Evolutionary conservation across 2,888 invertebrate genomes (phyloP).

Genomic region (Sicus ferrugineus): DNA sequence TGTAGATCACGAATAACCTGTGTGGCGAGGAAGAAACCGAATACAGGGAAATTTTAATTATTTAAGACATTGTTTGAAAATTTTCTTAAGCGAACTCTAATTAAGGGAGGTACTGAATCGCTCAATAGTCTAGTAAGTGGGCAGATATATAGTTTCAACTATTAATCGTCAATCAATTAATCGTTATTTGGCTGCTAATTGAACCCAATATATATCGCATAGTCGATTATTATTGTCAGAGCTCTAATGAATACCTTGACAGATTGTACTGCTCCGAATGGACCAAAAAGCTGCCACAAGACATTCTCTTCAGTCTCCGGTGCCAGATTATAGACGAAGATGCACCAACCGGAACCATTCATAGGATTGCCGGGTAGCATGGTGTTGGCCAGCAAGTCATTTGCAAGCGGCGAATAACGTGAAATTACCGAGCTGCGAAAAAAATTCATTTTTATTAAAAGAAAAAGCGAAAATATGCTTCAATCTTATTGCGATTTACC

Average conservation of each 20-base stretch:
- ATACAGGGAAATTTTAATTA: background rate
- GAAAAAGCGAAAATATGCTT: background rate
- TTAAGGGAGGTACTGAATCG: too few relatives aligned
- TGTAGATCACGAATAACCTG: constrained; percentile 90
- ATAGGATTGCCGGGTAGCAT: constrained; percentile 86
- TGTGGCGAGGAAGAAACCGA: background rate
- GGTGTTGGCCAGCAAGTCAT: constrained; percentile 78
- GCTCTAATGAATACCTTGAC: constrained; percentile 98
- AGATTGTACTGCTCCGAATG: constrained; percentile 96
- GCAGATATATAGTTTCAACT: too few relatives aligned
- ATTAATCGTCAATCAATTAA: background rate
- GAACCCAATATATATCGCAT: background rate
- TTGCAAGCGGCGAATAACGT: constrained; percentile 86
- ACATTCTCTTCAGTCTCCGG: constrained; percentile 96
- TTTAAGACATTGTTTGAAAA: background rate
- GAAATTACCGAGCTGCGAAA: constrained; percentile 61
- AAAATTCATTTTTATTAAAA: constrained; percentile 1
- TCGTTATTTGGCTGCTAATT: background rate
- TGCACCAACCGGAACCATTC: constrained; percentile 80
- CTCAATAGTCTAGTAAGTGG: too few relatives aligned
- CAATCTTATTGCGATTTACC: constrained; percentile 46
- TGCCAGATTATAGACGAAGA: constrained; percentile 95
- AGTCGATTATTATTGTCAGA: too few relatives aligned
- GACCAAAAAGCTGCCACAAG: constrained; percentile 96
- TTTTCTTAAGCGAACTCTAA: background rate